These are phyloP conservation scores for Drymonia ruficornis DNA, from an alignment of 2,888 invertebrate species.

Conservation along the genomic window DNA sequence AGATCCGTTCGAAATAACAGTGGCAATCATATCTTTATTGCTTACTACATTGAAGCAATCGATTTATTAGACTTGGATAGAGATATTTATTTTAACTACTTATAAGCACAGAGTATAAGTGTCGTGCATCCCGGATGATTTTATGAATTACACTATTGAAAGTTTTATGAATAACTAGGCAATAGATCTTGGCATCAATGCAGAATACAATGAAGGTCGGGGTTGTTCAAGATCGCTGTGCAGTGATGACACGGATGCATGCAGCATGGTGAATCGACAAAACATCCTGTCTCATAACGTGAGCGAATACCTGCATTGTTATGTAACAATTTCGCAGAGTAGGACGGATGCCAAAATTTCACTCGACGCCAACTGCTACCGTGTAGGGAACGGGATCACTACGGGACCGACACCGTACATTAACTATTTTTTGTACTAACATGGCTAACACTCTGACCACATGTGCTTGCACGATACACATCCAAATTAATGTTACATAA, in stretches of 20 bases:
- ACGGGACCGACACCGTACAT: constrained; percentile 31
- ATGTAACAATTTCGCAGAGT: constrained; percentile 73
- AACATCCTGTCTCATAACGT: constrained; percentile 43
- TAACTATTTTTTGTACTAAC: constrained; percentile 20
- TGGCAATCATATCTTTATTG: background rate
- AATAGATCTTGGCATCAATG: constrained; percentile 1
- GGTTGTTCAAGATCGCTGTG: constrained; percentile 13
- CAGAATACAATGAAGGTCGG: constrained; percentile 21
- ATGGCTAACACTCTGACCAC: constrained; percentile 17
- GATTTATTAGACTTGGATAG: background rate
- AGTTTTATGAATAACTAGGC: constrained; percentile 1
- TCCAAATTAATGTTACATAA: constrained; percentile 30
- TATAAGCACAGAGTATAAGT: too few relatives aligned
- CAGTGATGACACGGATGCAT: constrained; percentile 25
- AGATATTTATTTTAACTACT: too few relatives aligned
- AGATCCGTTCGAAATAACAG: background rate
- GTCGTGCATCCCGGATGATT: background rate
- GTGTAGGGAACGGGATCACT: constrained; percentile 32
- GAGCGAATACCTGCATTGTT: constrained; percentile 72
- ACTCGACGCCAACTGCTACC: constrained; percentile 49
- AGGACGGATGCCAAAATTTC: constrained; percentile 73
- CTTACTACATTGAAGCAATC: background rate
- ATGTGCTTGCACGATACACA: constrained; percentile 24
- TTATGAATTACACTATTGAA: background rate
- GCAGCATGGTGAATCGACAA: constrained; percentile 37